Evolutionary conservation across 2,113 vertebrate genomes (phyloP).

Genomic region (Ciconia maguari): DNA sequence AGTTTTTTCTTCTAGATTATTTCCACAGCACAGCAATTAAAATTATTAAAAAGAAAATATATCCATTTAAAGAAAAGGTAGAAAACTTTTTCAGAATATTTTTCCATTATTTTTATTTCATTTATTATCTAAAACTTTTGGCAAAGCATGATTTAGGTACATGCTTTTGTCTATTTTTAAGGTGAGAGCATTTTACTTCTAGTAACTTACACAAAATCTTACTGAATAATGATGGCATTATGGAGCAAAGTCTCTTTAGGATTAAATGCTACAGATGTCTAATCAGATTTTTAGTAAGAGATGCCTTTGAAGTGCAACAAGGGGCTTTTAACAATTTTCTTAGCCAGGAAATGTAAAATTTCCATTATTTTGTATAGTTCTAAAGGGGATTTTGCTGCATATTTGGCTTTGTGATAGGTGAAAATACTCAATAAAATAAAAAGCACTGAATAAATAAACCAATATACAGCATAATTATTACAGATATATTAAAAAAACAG

Average conservation of each 20-base stretch:
- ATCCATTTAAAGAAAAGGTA: not conserved
- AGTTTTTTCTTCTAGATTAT: not conserved
- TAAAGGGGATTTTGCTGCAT: accelerated
- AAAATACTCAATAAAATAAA: not conserved
- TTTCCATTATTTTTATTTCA: not conserved
- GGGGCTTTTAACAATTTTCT: not conserved
- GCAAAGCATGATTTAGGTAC: not conserved
- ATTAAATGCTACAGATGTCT: not conserved
- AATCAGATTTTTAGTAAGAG: not conserved
- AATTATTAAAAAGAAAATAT: not conserved
- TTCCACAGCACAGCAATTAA: not conserved
- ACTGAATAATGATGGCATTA: not conserved
- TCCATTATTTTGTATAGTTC: not conserved
- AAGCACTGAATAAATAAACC: not conserved
- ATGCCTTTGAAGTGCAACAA: not conserved
- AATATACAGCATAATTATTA: not conserved
- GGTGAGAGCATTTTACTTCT: not conserved
- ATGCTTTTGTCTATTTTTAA: not conserved
- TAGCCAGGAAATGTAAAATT: not conserved
- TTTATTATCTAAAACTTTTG: not conserved
- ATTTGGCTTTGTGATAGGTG: not conserved
- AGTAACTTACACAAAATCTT: not conserved
- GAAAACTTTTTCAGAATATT: not conserved
- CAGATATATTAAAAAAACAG: not conserved
- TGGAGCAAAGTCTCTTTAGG: not conserved